Evolutionary conservation across 2,113 vertebrate genomes (phyloP), one percentile per base, ranked within the genome.

Genomic region (Erinaceus europaeus): DNA sequence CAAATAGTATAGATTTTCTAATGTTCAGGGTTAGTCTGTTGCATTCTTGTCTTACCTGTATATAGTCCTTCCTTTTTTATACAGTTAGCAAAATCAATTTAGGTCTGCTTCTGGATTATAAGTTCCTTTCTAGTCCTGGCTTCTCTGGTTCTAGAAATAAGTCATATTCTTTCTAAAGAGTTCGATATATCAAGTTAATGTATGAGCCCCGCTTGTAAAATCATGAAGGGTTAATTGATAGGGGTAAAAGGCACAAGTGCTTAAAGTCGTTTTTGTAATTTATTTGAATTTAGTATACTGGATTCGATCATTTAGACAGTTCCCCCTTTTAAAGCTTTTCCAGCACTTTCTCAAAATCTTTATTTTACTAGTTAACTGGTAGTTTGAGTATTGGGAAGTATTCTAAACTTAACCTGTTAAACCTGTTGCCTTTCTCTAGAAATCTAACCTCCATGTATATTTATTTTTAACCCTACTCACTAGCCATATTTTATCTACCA

Each of bases 181-280:
- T 78, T 79, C 23, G 6, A n/a, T 57, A 59, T 90, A 29, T 76
- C 53, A 74, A 57, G 9, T 48, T 59, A 75, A 79, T 42, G 0
- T 42, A 71, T 44, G 42, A 78, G 11, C 55, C 21, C 90, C 29
- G 5, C 20, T 87, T 38, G 20, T 53, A 90, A 79, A 90, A 38
- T 88, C 6, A 73, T 36, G 29, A 59, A 84, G 46, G 53, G 42
- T 77, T 77, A 62, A 55, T 27, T 80, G 55, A 67, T 4, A 67
- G n/a, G 25, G 90, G 21, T 79, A 61, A 77, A 75, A 57, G 38
- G 14, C 32, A n/a, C n/a, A 23, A 34, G 55, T 85, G 4, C 90
- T 89, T 74, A 77, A 81, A 86, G 72, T 72, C 36, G 72, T 32
- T 25, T 78, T 72, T 50, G 2, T 76, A 50, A 90, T 82, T 68